phyloP scores from a whole-genome alignment of 1,140 invertebrate species.

The Drosophila paulistorum region DNA sequence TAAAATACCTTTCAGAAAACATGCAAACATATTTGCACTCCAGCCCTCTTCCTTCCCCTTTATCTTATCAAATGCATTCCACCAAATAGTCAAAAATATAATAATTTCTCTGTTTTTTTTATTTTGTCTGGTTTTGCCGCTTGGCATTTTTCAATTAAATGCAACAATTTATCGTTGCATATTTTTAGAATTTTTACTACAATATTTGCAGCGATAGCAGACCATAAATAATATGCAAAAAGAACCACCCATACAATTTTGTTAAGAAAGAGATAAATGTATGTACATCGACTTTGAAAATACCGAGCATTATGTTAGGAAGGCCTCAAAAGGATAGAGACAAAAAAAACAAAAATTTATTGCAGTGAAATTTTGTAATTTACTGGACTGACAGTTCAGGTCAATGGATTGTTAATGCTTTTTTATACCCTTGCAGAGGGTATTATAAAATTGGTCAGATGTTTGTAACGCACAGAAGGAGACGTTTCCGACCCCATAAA shows the following conservation, averaged over 20 bases:
- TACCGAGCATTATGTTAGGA: background rate
- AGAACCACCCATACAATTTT: background rate
- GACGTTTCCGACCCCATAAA: too few relatives aligned
- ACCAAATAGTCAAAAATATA: slow-evolving; percentile 14
- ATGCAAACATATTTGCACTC: background rate
- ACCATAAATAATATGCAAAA: slow-evolving; percentile 32
- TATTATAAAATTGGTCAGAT: too few relatives aligned
- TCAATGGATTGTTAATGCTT: too few relatives aligned
- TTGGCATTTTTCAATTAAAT: slow-evolving; percentile 60
- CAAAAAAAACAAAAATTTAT: too few relatives aligned
- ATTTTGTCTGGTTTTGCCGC: slow-evolving; percentile 17
- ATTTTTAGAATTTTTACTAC: slow-evolving; percentile 35
- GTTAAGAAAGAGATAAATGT: slow-evolving; percentile 2
- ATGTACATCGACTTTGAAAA: background rate
- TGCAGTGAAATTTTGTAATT: too few relatives aligned
- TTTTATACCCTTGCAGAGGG: too few relatives aligned
- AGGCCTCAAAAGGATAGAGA: too few relatives aligned
- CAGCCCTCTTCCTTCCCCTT: background rate
- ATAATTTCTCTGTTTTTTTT: background rate
- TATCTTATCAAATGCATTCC: background rate
- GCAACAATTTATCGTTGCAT: slow-evolving; percentile 48
- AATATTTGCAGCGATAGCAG: slow-evolving; percentile 43
- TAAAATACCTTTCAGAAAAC: background rate
- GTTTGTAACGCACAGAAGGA: too few relatives aligned
- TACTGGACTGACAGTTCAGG: too few relatives aligned